These are phyloP conservation scores for Lonchura striata DNA, from an alignment of 2,113 vertebrate species.

Conservation along the genomic window DNA sequence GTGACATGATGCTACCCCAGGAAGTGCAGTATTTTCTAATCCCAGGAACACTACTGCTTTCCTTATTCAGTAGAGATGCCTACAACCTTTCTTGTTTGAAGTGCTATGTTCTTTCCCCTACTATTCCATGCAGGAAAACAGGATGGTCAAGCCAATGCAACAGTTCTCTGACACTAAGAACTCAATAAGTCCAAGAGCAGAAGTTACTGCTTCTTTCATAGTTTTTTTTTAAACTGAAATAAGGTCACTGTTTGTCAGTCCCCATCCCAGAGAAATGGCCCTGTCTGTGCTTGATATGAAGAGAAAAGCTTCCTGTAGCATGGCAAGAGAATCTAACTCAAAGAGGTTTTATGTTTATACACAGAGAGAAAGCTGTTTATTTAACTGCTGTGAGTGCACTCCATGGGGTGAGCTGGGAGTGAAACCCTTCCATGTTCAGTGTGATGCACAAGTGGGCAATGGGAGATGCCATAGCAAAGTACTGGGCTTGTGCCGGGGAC, in stretches of 20 bases:
- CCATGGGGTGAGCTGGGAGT: not conserved
- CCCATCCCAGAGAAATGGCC: not conserved
- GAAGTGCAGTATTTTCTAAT: not conserved
- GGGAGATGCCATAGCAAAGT: not conserved
- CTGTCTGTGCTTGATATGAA: not conserved
- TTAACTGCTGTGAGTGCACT: not conserved
- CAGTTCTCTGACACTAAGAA: not conserved
- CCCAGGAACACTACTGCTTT: not conserved
- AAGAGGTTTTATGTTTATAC: not conserved
- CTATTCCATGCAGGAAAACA: not conserved
- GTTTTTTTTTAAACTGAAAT: not conserved
- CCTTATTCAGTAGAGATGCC: not conserved
- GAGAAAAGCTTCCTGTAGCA: not conserved
- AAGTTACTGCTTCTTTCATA: not conserved
- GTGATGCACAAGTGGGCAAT: accelerated
- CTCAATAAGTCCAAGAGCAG: not conserved
- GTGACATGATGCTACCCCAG: accelerated
- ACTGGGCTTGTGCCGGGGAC: not conserved
- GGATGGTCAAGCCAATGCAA: not conserved
- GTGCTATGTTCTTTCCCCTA: not conserved
- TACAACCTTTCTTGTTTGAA: not conserved
- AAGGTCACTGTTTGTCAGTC: not conserved
- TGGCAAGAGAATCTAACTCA: not conserved
- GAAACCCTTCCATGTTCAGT: accelerated
- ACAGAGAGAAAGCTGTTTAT: not conserved